phyloP scores from a whole-genome alignment of 2,113 vertebrate species.

The Rhabdornis inornatus region DNA sequence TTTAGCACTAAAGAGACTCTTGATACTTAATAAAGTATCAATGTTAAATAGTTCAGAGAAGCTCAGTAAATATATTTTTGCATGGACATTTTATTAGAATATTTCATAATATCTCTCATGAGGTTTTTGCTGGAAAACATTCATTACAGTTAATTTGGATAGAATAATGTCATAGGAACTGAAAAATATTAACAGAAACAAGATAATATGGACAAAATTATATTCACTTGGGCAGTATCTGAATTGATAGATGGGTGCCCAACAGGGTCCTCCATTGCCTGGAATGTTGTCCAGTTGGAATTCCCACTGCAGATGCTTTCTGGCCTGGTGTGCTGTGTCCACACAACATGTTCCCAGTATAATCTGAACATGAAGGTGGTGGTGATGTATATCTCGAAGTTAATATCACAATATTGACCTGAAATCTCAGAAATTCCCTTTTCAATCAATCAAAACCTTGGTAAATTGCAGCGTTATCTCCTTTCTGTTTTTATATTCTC shows the following conservation, averaged over 20 bases:
- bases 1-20: not conserved
- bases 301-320: not conserved
- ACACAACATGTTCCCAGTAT: not conserved
- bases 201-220: not conserved
- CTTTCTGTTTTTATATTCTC: not conserved
- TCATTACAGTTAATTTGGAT: not conserved
- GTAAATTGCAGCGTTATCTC: not conserved
- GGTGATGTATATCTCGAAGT: not conserved
- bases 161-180: not conserved
- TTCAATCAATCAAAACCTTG: not conserved
- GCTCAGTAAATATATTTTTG: not conserved
- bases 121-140: not conserved
- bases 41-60: not conserved
- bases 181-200: not conserved
- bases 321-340: not conserved
- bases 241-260: not conserved
- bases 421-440: not conserved
- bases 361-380: not conserved
- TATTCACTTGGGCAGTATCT: not conserved
- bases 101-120: not conserved
- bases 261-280: not conserved
- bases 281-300: not conserved
- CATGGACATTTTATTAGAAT: not conserved
- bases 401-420: not conserved
- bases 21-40: not conserved